Evolutionary conservation across 2,113 vertebrate genomes (phyloP).

Genomic region (Podarcis cretensis): DNA sequence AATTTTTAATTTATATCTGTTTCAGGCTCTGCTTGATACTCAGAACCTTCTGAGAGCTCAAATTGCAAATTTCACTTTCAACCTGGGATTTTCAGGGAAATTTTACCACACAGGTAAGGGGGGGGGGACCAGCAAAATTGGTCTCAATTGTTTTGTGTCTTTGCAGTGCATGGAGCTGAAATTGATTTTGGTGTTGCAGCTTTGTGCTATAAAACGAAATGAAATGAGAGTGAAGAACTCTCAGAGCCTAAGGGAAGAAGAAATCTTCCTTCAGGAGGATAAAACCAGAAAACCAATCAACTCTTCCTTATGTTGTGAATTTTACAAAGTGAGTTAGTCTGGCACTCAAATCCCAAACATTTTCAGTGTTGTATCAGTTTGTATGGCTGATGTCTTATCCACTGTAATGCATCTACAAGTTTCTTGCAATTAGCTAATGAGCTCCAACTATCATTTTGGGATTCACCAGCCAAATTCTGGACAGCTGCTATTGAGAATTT

Average conservation of each 20-base stretch:
- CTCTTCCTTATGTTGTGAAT: slow-evolving; percentile 19
- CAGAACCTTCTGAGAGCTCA: slow-evolving; percentile 83
- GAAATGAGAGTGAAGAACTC: background rate
- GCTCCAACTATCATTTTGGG: background rate
- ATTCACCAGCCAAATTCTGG: background rate
- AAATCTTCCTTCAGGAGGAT: slow-evolving; percentile 17
- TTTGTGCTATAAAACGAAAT: slow-evolving; percentile 32
- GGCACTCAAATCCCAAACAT: background rate
- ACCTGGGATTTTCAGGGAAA: slow-evolving; percentile 87
- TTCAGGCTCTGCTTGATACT: slow-evolving; percentile 85
- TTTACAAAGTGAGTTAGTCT: background rate
- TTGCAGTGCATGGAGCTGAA: background rate
- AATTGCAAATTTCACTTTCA: slow-evolving; percentile 87
- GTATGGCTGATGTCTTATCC: background rate
- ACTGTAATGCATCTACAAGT: background rate
- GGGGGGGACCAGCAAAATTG: background rate
- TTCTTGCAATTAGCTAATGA: background rate
- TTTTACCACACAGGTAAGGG: slow-evolving; percentile 88
- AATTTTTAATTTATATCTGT: slow-evolving; percentile 49
- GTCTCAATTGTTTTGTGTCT: slow-evolving; percentile 6
- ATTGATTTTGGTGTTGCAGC: slow-evolving; percentile 17
- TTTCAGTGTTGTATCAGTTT: background rate
- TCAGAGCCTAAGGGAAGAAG: slow-evolving; percentile 1
- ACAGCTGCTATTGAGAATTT: background rate
- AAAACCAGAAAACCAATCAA: slow-evolving; percentile 16